Evolutionary conservation across 2,113 vertebrate genomes (phyloP).

Genomic region (Malaclemys terrapin): DNA sequence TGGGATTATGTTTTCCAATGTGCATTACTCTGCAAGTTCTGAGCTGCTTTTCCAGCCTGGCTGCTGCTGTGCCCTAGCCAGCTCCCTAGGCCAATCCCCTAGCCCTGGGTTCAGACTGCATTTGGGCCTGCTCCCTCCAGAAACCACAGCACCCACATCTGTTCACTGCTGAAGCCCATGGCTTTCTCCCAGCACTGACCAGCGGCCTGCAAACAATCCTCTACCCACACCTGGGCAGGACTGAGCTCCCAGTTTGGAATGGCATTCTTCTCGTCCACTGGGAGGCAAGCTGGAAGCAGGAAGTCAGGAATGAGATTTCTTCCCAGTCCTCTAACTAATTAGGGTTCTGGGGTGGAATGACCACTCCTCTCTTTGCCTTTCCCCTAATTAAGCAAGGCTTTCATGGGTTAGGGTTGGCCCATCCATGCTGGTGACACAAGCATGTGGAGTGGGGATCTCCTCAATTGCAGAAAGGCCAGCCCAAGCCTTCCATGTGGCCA

Average conservation of each 20-base stretch:
- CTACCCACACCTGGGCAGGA: neutral
- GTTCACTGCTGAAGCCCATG: neutral
- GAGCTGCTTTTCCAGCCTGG: neutral
- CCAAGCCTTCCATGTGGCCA: neutral
- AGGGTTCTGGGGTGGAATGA: neutral
- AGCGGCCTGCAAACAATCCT: neutral
- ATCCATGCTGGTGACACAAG: slow-evolving; percentile 9
- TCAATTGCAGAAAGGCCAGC: neutral
- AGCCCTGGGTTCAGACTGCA: neutral
- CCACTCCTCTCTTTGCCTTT: neutral
- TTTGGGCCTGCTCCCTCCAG: neutral
- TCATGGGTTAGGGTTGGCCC: fast-evolving
- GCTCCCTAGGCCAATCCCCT: neutral
- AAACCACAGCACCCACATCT: neutral
- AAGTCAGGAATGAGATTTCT: neutral
- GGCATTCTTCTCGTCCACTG: neutral
- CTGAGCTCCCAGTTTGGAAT: neutral
- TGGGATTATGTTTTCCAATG: too few relatives aligned
- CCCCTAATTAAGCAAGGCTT: slow-evolving; percentile 6
- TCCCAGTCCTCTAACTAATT: neutral
- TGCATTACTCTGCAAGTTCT: neutral
- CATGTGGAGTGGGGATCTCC: neutral
- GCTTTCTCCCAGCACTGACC: slow-evolving; percentile 20
- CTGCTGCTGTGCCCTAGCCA: neutral
- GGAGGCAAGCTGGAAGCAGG: neutral